Conservation (phyloP, 1,140 invertebrate species). For the Trichomalopsis sarcophagae region DNA sequence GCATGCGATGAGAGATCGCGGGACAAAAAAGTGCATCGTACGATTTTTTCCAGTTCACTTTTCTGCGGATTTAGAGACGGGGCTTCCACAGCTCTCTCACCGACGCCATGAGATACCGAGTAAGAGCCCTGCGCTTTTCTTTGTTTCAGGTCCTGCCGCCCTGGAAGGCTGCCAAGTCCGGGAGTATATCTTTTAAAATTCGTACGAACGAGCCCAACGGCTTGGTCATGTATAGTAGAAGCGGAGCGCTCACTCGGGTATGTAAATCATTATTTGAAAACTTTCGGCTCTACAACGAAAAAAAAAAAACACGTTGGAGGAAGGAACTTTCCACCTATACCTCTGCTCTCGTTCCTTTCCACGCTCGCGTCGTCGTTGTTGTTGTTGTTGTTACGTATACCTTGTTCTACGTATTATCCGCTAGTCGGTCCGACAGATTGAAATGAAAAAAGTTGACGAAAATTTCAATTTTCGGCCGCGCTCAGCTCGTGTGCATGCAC, state of each 20-base stretch:
- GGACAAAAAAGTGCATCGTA: background rate
- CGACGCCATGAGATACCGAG: slow-evolving; percentile 53
- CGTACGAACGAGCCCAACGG: slow-evolving; percentile 96
- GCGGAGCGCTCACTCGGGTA: slow-evolving; percentile 81
- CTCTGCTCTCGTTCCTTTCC: background rate
- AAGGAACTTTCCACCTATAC: background rate
- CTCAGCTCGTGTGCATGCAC: background rate
- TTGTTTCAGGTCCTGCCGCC: slow-evolving; percentile 86
- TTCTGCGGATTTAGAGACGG: slow-evolving; percentile 54
- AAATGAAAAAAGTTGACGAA: slow-evolving; percentile 28
- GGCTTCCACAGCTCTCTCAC: slow-evolving; percentile 39
- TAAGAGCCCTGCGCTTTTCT: slow-evolving; percentile 64
- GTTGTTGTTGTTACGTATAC: too few species aligned
- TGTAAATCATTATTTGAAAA: slow-evolving; percentile 48
- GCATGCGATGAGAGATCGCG: slow-evolving; percentile 2
- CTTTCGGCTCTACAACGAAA: background rate
- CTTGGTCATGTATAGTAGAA: slow-evolving; percentile 93
- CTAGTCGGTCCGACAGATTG: background rate
- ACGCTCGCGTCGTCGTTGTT: background rate
- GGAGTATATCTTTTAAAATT: slow-evolving; percentile 94
- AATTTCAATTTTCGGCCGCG: slow-evolving; percentile 6
- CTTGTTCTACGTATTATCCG: too few species aligned
- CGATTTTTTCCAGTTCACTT: slow-evolving; percentile 47
- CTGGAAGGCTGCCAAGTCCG: slow-evolving; percentile 90
- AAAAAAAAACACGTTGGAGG: background rate